phyloP scores from a whole-genome alignment of 2,797 vertebrate species.

The Hyperoplus lanceolatus region DNA sequence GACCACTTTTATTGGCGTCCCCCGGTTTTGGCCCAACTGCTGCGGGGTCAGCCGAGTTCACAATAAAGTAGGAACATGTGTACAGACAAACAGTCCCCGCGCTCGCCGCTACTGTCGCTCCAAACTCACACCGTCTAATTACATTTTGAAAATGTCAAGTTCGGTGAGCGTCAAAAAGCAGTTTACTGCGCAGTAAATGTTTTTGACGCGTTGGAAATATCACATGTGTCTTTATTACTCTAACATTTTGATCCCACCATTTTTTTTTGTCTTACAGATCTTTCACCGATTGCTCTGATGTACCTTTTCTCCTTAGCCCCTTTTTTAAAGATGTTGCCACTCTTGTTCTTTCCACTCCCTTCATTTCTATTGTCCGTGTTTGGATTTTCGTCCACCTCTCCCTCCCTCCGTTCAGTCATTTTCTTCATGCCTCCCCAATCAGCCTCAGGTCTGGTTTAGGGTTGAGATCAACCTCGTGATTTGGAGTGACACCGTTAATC shows the following conservation, averaged over 20 bases:
- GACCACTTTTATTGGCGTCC: conserved; percentile 52
- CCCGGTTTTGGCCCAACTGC: conserved; percentile 49
- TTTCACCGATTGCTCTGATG: background rate
- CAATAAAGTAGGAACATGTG: conserved; percentile 78
- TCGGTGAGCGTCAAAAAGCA: conserved; percentile 37
- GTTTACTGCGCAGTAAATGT: conserved; percentile 45
- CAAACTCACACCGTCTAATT: conserved; percentile 57
- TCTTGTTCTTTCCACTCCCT: background rate
- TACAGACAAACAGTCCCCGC: conserved; percentile 58
- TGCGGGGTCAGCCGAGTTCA: conserved; percentile 74
- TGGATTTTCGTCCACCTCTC: background rate
- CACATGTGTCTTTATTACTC: conserved; percentile 14
- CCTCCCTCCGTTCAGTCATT: conserved; percentile 18
- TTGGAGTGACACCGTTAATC: conserved; percentile 75
- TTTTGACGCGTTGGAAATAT: conserved; percentile 31
- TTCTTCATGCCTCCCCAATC: conserved; percentile 49
- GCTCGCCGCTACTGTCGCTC: conserved; percentile 56
- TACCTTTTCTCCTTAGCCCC: background rate
- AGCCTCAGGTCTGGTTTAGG: conserved; percentile 66
- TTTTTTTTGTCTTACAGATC: background rate
- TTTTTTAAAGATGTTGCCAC: background rate
- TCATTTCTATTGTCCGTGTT: background rate
- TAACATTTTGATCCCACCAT: background rate
- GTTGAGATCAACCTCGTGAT: conserved; percentile 65
- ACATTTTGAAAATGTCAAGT: conserved; percentile 61